These are phyloP conservation scores for Sula dactylatra DNA, from an alignment of 2,113 vertebrate species.

Conservation along the genomic window DNA sequence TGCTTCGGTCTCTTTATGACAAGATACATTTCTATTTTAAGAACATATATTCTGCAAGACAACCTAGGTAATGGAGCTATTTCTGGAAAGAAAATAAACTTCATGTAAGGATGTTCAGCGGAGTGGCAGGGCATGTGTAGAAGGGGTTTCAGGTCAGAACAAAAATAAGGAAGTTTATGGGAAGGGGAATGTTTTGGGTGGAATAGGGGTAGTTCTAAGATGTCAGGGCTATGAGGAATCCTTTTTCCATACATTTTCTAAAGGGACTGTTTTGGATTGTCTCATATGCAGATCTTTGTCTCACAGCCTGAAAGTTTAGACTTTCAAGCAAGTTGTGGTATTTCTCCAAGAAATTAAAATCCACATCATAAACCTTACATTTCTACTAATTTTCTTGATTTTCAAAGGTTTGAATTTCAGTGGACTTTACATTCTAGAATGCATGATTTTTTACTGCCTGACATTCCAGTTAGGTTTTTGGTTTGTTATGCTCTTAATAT, in stretches of 20 bases:
- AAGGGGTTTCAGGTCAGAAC: not conserved
- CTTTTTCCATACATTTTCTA: not conserved
- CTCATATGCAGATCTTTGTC: not conserved
- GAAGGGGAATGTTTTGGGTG: not conserved
- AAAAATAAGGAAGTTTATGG: not conserved
- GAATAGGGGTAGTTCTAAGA: not conserved
- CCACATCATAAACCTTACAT: not conserved
- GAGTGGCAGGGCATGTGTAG: not conserved
- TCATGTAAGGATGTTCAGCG: not conserved
- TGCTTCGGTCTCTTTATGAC: not conserved
- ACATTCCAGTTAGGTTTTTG: not conserved
- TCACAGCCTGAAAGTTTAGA: not conserved
- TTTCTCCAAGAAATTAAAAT: not conserved
- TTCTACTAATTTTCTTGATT: not conserved
- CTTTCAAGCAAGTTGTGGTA: not conserved
- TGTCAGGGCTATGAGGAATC: not conserved
- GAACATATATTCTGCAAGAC: not conserved
- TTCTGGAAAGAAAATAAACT: not conserved
- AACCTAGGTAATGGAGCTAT: not conserved
- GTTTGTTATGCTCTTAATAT: not conserved
- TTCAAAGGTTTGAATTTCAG: not conserved
- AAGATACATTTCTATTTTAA: not conserved
- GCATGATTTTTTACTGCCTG: not conserved
- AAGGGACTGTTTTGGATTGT: not conserved
- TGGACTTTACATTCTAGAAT: not conserved